Percentiles rank a stretch among this genome's conserved stretches.
Evolutionary conservation across 2,888 invertebrate species (phyloP).

Genomic region (Bedellia somnulentella): DNA sequence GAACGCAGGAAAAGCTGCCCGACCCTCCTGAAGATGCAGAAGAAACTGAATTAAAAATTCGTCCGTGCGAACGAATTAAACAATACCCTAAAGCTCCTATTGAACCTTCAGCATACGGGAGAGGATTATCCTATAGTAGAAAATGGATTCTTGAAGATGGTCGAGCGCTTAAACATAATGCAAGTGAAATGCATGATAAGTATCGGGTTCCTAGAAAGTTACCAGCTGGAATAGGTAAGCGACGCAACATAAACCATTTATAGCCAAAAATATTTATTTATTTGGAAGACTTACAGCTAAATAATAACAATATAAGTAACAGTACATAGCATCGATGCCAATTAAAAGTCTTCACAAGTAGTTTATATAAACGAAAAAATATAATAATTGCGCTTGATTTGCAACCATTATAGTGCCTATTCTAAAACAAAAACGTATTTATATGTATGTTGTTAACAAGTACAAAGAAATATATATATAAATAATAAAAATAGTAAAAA

Average conservation of each 20-base stretch:
- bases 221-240: conserved; percentile 23
- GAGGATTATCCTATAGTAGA: conserved; percentile 35
- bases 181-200: conserved; percentile 39
- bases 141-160: conserved; percentile 51
- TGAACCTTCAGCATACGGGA: conserved; percentile 40
- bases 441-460: too few relatives aligned
- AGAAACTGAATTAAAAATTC: conserved; percentile 29
- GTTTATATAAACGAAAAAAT: too few relatives aligned
- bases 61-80: conserved; percentile 34
- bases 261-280: not conserved
- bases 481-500: too few relatives aligned
- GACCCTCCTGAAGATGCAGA: conserved; percentile 22
- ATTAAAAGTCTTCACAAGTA: too few relatives aligned
- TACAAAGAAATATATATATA: too few relatives aligned
- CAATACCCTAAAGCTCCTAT: conserved; percentile 38
- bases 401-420: too few relatives aligned
- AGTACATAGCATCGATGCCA: too few relatives aligned
- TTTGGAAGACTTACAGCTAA: too few relatives aligned
- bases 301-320: too few relatives aligned
- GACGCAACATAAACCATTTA: not conserved
- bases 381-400: too few relatives aligned
- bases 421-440: too few relatives aligned
- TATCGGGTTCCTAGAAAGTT: conserved; percentile 28
- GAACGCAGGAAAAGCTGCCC: conserved; percentile 35
- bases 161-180: conserved; percentile 25